phyloP scores from a whole-genome alignment of 2,797 vertebrate species.

The Alfaro cultratus region DNA sequence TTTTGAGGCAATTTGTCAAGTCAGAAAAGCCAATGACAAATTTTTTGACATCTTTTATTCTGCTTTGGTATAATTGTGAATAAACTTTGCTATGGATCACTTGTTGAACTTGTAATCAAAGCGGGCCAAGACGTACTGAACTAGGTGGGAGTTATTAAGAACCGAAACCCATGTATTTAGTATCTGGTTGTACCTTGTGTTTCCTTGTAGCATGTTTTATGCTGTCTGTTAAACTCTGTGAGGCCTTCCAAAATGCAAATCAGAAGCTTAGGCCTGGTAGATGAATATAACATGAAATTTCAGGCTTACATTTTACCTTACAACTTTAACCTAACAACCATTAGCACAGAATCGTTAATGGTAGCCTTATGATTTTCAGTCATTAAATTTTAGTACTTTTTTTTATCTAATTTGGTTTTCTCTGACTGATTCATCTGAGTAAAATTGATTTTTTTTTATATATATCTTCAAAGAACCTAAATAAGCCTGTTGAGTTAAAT shows the following conservation, averaged over 20 bases:
- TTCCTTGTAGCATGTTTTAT: background rate
- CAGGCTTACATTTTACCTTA: background rate
- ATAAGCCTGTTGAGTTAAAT: constrained; percentile 44
- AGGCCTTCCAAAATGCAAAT: background rate
- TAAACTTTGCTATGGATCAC: constrained; percentile 16
- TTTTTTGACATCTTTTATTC: background rate
- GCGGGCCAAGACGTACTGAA: background rate
- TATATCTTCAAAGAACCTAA: constrained; percentile 37
- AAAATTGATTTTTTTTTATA: constrained; percentile 37
- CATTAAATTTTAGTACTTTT: background rate
- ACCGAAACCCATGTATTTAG: background rate
- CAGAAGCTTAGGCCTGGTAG: background rate
- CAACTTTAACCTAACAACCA: background rate
- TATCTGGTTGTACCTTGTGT: background rate
- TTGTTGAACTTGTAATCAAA: background rate
- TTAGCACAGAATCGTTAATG: background rate
- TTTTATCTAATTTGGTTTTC: constrained; percentile 14
- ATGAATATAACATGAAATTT: background rate
- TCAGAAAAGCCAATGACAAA: background rate
- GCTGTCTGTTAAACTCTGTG: background rate
- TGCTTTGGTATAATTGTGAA: constrained; percentile 6
- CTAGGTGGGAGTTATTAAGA: background rate
- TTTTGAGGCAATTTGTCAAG: constrained; percentile 22
- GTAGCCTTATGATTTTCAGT: background rate
- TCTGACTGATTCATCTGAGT: constrained; percentile 12